Conservation (phyloP, 2,113 vertebrate species). For the Haemorhous mexicanus region DNA sequence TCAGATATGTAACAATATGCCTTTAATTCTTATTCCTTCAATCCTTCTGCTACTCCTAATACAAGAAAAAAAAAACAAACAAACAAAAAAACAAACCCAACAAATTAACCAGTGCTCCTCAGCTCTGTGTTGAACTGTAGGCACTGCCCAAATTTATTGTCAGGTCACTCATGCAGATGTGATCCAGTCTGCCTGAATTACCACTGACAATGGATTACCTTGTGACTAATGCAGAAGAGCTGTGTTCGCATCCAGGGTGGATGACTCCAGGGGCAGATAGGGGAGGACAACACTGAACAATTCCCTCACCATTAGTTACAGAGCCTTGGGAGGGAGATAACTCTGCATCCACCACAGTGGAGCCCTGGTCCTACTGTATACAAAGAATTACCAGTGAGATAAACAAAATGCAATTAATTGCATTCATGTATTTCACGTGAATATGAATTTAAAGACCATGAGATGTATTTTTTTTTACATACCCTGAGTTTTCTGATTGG, state of each 20-base stretch:
- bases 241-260: not conserved
- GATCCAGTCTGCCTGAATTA: not conserved
- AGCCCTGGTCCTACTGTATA: not conserved
- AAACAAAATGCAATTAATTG: not conserved
- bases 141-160: not conserved
- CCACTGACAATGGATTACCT: not conserved
- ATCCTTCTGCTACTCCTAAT: not conserved
- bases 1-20: not conserved
- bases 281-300: not conserved
- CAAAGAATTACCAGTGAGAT: not conserved
- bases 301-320: not conserved
- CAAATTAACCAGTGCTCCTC: not conserved
- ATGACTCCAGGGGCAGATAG: not conserved
- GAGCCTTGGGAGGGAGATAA: not conserved
- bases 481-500: not conserved
- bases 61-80: not conserved
- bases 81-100: not conserved
- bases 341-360: accelerated
- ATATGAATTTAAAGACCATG: not conserved
- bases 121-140: not conserved
- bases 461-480: not conserved
- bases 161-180: not conserved
- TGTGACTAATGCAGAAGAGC: not conserved
- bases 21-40: not conserved
- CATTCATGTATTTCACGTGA: not conserved